These are phyloP conservation scores for Proales similis DNA, from an alignment of 1,140 invertebrate species.

Conservation along the genomic window DNA sequence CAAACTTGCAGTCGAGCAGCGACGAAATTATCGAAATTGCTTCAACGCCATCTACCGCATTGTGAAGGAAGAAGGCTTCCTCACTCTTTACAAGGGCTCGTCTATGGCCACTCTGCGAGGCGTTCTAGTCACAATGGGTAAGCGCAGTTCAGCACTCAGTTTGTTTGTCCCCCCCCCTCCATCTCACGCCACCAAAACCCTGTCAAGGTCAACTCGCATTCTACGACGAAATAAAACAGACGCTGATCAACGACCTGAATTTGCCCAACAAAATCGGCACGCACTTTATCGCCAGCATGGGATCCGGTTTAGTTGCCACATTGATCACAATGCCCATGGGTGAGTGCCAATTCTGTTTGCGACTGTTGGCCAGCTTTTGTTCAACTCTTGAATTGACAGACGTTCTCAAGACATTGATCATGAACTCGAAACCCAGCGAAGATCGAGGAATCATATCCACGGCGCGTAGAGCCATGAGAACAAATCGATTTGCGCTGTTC, in stretches of 20 bases:
- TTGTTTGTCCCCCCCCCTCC: no score
- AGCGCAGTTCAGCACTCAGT: no score
- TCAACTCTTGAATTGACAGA: no score
- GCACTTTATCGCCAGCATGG: conserved; percentile 79
- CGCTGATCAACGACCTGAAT: conserved; percentile 60
- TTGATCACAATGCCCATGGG: conserved; percentile 33
- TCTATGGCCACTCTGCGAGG: conserved; percentile 82
- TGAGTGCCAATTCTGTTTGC: no score
- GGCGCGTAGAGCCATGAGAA: conserved; percentile 66
- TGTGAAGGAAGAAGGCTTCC: conserved; percentile 70
- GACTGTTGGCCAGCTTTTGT: no score
- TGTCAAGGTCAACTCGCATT: conserved; percentile 76
- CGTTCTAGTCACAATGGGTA: conserved; percentile 88
- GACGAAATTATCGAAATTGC: conserved; percentile 94
- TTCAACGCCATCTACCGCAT: conserved; percentile 82
- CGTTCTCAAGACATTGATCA: conserved; percentile 89
- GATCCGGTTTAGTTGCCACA: conserved; percentile 65
- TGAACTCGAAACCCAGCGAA: conserved; percentile 87
- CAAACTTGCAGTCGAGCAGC: conserved; percentile 73
- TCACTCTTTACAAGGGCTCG: conserved; percentile 74
- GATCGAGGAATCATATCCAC: conserved; percentile 51
- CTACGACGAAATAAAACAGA: conserved; percentile 86
- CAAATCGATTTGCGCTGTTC: conserved; percentile 79
- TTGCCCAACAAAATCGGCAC: conserved; percentile 69
- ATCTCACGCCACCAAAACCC: no score